Base-by-base conservation (phyloP, 2,888 invertebrate species). In the Drosophila putrida region DNA sequence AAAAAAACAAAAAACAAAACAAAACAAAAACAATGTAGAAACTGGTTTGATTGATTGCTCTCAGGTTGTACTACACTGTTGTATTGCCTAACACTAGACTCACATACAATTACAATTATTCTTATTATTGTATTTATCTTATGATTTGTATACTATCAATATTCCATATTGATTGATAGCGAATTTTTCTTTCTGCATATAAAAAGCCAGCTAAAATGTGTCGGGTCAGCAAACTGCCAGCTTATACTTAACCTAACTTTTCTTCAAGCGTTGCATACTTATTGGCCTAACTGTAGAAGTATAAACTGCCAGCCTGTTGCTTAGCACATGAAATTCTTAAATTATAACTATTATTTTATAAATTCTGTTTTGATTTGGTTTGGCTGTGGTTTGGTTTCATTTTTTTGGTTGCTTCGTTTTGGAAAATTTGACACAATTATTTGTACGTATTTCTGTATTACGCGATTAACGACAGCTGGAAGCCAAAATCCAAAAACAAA, bases 41-140 rank as follows among this genome's bases (percentile, higher is more conserved):
- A 69, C 54, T 78, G 66, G 64, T 82, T 81, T 81, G 78, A 80
- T 66, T 88, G 74, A 88, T 88, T 88, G 86, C 87, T 78, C 74
- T 80, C 88, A 87, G 84, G 89, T 71, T 88, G 79, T 83, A 58
- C 70, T 39, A 80, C 82, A 78, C 75, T 76, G 64, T 82, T 81
- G 74, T 82, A 85, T 77, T 82, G 82, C 88, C 82, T 82, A 88
- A 88, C 74, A 76, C 73, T 89, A 88, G 84, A 81, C 63, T 60
- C 73, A 66, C 69, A 60, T 38, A 54, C 53, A 41, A 41, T 11
- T 53, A 53, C 28, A 39, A 62, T 55, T 64, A 51, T 10, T 31
- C 54, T 39, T 46, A 46, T 43, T 35, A 35, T 53, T 46, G 53
- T 15, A 31, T 64, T 55, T 57, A 13, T 49, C 20, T 4, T 31